These are phyloP conservation scores for Tipula unca DNA, from an alignment of 2,888 invertebrate species.

Conservation along the genomic window DNA sequence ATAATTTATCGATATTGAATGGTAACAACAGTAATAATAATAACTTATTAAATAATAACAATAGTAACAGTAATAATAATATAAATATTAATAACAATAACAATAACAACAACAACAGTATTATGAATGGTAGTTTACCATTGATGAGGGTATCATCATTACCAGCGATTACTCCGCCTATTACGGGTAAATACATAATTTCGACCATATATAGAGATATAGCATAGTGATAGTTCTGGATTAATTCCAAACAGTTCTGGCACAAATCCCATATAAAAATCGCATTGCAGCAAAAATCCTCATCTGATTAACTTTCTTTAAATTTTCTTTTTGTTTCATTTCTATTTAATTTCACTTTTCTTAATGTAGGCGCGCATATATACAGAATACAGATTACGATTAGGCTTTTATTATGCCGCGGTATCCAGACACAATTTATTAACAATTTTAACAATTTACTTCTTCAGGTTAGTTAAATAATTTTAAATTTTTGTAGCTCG, in stretches of 20 bases:
- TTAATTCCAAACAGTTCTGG: background rate
- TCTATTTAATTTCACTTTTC: background rate
- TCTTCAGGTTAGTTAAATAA: too few species aligned
- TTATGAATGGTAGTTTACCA: slow-evolving; percentile 24
- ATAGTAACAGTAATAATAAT: slow-evolving; percentile 25
- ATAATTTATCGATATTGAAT: slow-evolving; percentile 18
- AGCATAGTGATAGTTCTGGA: background rate
- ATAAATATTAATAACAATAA: slow-evolving; percentile 22
- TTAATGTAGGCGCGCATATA: too few species aligned
- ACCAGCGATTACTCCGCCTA: slow-evolving; percentile 25
- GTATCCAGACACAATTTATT: background rate
- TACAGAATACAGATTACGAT: background rate
- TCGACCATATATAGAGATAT: background rate
- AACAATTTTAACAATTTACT: background rate
- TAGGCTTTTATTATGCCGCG: background rate
- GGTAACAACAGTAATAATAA: slow-evolving; percentile 19
- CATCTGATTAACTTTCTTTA: background rate
- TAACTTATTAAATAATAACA: slow-evolving; percentile 21
- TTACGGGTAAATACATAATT: slow-evolving; percentile 14
- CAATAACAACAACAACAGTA: slow-evolving; percentile 20
- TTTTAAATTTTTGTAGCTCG: too few species aligned
- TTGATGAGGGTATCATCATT: slow-evolving; percentile 27
- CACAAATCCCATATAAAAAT: background rate
- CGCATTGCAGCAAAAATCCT: too few species aligned
- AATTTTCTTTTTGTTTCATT: too few species aligned